Conservation (phyloP, 2,888 invertebrate genomes). For the Anaspis maculata region DNA sequence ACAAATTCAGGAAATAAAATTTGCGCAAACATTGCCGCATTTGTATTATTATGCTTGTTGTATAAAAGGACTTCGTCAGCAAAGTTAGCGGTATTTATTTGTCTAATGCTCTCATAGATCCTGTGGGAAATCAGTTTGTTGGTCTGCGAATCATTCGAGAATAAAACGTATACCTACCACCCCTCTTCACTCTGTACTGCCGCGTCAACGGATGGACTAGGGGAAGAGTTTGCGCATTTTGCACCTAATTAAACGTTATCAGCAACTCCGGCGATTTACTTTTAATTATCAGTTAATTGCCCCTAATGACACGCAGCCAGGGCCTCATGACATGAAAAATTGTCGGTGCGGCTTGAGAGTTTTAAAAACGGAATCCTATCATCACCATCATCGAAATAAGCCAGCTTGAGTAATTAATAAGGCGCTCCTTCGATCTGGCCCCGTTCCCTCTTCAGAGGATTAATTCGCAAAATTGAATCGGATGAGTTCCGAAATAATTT, state of each 20-base stretch:
- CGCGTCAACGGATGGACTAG: neutral
- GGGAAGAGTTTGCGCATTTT: slow-evolving; percentile 18
- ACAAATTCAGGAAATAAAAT: slow-evolving; percentile 2
- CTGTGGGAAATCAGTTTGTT: slow-evolving; percentile 36
- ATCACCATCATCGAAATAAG: no score
- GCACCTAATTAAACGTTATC: slow-evolving; percentile 16
- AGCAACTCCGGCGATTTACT: slow-evolving; percentile 14
- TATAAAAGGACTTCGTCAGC: slow-evolving; percentile 31
- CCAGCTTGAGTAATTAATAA: no score
- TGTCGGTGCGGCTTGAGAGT: no score
- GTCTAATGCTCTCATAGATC: slow-evolving; percentile 37
- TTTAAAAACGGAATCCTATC: no score
- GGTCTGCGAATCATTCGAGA: slow-evolving; percentile 26
- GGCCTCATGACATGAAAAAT: no score
- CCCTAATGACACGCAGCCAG: neutral
- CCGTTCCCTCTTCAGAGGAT: no score
- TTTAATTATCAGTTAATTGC: slow-evolving; percentile 14
- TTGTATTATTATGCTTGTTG: no score
- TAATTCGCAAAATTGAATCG: no score
- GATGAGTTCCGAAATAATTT: no score
- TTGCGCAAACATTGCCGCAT: slow-evolving; percentile 6
- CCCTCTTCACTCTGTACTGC: no score
- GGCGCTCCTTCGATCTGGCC: no score
- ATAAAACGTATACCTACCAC: slow-evolving; percentile 21
- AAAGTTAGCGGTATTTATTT: slow-evolving; percentile 36